Percentiles rank a stretch among this genome's conserved stretches.
phyloP scores from a whole-genome alignment of 2,888 invertebrate species.

The Macrophya annulata region DNA sequence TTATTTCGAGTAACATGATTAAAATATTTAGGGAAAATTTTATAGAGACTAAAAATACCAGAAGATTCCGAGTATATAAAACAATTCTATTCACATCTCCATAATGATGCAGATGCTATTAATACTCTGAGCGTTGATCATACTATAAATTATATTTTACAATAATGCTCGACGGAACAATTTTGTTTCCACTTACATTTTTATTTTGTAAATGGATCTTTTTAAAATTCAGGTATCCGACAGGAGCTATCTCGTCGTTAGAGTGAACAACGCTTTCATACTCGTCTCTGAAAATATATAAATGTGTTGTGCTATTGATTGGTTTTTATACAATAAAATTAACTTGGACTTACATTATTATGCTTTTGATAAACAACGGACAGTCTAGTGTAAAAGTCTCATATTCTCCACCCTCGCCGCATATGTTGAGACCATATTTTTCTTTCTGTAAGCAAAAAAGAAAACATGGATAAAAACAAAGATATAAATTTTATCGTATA shows the following conservation, averaged over 20 bases:
- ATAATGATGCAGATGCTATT: neutral
- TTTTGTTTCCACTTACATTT: constrained; percentile 75
- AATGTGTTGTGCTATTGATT: constrained; percentile 52
- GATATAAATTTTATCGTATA: neutral
- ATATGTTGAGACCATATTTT: constrained; percentile 96
- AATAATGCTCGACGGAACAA: constrained; percentile 49
- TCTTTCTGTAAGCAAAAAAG: constrained; percentile 83
- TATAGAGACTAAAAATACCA: neutral
- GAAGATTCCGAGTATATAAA: neutral
- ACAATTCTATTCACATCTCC: neutral
- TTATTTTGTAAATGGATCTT: constrained; percentile 90
- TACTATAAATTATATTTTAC: constrained; percentile 20
- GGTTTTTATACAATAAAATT: constrained; percentile 42
- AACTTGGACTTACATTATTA: constrained; percentile 90
- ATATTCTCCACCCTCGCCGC: constrained; percentile 99
- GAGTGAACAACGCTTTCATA: constrained; percentile 94
- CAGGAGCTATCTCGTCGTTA: constrained; percentile 96
- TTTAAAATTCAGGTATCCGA: constrained; percentile 95
- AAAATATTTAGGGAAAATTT: neutral
- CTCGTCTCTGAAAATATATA: constrained; percentile 85
- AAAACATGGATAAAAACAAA: constrained; percentile 17
- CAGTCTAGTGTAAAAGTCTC: constrained; percentile 99
- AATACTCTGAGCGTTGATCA: constrained; percentile 10
- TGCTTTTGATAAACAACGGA: constrained; percentile 94
- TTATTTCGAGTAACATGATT: neutral